phyloP scores from a whole-genome alignment of 1,140 invertebrate genomes.

The Bombyx mori region ASM3026992v2 NC_085124.1:2746001-2746500 shows the following conservation, averaged over 20 bases:
- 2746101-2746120: conserved; percentile 61
- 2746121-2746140: conserved; percentile 71
- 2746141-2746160: conserved; percentile 76
- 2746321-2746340: too few relatives aligned
- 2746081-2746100: conserved; percentile 46
- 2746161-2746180: conserved; percentile 74
- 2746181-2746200: conserved; percentile 74
- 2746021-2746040: conserved; percentile 71
- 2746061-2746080: conserved; percentile 24
- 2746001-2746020: conserved; percentile 73
- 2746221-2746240: conserved; percentile 74
- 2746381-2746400: too few relatives aligned
- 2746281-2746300: too few relatives aligned
- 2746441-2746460: too few relatives aligned
- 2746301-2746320: too few relatives aligned
- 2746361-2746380: too few relatives aligned
- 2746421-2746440: too few relatives aligned
- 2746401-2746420: too few relatives aligned
- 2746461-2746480: too few relatives aligned
- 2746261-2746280: conserved; percentile 34
- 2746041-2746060: conserved; percentile 20
- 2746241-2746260: conserved; percentile 60
- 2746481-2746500: too few relatives aligned
- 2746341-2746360: too few relatives aligned
- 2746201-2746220: conserved; percentile 76